A percentile compares a stretch with the other conserved stretches of the same genome.
Evolutionary conservation across 2,797 vertebrate species (phyloP).

Genomic region (Semotilus atromaculatus): DNA sequence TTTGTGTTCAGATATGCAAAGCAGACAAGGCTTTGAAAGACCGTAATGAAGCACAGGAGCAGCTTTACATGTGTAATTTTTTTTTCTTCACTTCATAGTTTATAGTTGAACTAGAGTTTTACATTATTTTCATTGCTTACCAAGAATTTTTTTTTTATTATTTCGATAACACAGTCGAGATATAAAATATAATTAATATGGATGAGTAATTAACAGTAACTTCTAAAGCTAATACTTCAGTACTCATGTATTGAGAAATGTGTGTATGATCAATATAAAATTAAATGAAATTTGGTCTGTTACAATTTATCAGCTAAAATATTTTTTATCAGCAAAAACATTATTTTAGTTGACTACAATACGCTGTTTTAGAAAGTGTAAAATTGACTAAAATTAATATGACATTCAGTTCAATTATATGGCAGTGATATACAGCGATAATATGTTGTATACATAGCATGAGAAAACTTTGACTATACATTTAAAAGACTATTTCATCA

Average conservation of each 20-base stretch:
- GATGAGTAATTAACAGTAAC: neutral
- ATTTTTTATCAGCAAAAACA: neutral
- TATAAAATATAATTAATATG: neutral
- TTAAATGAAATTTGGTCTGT: neutral
- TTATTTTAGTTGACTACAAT: neutral
- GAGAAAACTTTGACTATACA: too few species aligned
- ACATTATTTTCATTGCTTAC: neutral
- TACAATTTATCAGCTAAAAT: neutral
- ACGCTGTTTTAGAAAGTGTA: neutral
- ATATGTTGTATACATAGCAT: too few species aligned
- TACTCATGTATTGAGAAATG: too few species aligned
- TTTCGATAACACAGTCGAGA: too few species aligned
- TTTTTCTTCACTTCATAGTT: neutral
- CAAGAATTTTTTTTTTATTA: too few species aligned
- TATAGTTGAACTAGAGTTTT: neutral
- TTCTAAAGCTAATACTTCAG: too few species aligned
- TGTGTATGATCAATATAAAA: neutral
- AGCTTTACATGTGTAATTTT: neutral
- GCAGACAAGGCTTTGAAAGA: constrained; percentile 36
- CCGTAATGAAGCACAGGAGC: constrained; percentile 1
- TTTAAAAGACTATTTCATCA: neutral
- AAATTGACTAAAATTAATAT: neutral
- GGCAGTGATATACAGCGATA: too few species aligned
- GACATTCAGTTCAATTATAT: neutral
- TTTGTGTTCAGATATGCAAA: constrained; percentile 46